Base-by-base conservation (phyloP, 1,140 invertebrate species). In the Aphidius gifuensis region DNA sequence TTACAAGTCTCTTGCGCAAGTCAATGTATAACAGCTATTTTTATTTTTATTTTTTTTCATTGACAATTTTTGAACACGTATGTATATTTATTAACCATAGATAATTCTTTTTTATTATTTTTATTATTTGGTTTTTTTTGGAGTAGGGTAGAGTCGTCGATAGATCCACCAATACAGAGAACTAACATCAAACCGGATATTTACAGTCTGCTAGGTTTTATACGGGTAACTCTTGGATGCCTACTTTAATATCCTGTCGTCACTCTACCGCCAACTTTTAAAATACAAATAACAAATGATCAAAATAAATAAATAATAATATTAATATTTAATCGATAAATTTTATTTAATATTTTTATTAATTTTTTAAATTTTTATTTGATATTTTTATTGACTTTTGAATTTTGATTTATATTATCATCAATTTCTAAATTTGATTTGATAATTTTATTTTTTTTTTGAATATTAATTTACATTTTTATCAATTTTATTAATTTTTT, bases 211-310 rank as follows among this genome's bases (percentile, higher is more conserved):
- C 57, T 32, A 32, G n/a, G 55, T 68, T 67, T 68, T 73, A 68
- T 71, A 64, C 68, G 63, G n/a, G 23, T 23, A 9, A 56, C 53
- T 9, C 38, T 38, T 39, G 9, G 38, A 62, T 71, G 69, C 64
- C 71, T 73, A 72, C 72, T 74, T 74, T 74, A 74, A 74, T 74
- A 74, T 74, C 72, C 71, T 74, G 72, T 71, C 71, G 72, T 73
- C 73, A 70, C 64, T 47, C 66, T 60, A 56, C 60, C 67, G 70
- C 42, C 60, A 66, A 69, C 23, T 32, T 32, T 1, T 32, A 32
- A 32, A 32, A 32, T 32, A 32, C 23, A 32, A 32, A 32, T 4
- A 32, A 32, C 16, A 16, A 16, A 16, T 16, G 16, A 32, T 32
- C 2, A 32, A 32, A 32, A 32, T 4, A 2, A 32, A 32, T 32